A percentile compares a stretch with the other conserved stretches of the same genome.
Conservation (phyloP, 1,140 invertebrate genomes). For the Psix sp. region DNA sequence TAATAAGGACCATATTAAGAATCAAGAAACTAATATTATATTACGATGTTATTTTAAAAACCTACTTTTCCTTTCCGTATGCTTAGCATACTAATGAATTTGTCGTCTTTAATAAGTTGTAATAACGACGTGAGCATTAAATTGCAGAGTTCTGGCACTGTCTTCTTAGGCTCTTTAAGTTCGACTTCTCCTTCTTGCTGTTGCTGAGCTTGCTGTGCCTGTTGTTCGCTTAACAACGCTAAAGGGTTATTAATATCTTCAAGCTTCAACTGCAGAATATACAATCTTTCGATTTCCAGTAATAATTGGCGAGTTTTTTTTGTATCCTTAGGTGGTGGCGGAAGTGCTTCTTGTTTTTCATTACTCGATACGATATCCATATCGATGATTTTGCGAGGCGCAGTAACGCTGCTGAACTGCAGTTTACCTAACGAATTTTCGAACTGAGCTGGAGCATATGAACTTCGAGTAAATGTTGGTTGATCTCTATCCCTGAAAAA, state of each 20-base stretch:
- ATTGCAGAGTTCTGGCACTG: conserved; percentile 78
- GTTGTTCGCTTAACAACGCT: conserved; percentile 80
- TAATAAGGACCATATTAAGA: too few species aligned
- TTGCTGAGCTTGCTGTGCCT: conserved; percentile 75
- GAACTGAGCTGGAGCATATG: conserved; percentile 89
- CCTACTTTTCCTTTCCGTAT: conserved; percentile 85
- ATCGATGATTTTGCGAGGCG: conserved; percentile 95
- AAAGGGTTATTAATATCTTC: conserved; percentile 86
- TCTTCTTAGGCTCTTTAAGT: conserved; percentile 72
- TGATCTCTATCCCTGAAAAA: conserved; percentile 70
- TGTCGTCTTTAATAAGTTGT: conserved; percentile 79
- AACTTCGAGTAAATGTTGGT: conserved; percentile 76
- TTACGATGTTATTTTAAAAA: too few species aligned
- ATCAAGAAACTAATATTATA: too few species aligned
- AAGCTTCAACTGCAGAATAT: conserved; percentile 82
- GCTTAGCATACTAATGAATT: conserved; percentile 82
- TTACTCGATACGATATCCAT: conserved; percentile 85
- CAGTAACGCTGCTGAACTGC: conserved; percentile 92
- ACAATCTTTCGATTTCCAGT: conserved; percentile 88
- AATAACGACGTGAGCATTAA: conserved; percentile 67
- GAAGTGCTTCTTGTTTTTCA: conserved; percentile 74
- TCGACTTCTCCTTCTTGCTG: conserved; percentile 31
- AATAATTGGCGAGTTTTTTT: conserved; percentile 86
- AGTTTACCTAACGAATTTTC: conserved; percentile 94
- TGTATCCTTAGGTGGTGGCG: conserved; percentile 75